Base-by-base conservation (phyloP, 1,140 invertebrate genomes). In the Drosophila trapezifrons region DNA sequence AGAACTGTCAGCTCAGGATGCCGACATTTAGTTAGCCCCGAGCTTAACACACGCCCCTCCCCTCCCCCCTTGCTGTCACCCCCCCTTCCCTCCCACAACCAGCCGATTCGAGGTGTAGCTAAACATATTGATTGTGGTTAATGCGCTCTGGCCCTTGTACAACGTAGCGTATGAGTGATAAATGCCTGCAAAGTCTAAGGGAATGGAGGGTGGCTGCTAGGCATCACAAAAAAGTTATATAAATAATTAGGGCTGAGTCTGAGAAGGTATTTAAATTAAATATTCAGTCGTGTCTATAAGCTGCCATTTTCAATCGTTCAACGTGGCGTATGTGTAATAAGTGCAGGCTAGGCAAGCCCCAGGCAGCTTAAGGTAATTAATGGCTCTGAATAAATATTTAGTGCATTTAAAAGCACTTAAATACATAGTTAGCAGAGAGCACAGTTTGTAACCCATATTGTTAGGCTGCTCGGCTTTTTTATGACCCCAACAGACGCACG, bases 151-250 rank as follows among this genome's bases (percentile, higher is more conserved):
- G 22, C 25, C 40, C 35, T 6, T 9, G 59, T 25, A 40, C 73
- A 59, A 80, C 65, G 57, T 64, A 49, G 77, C 81, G 66, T 85
- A 80, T 85, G 78, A 22, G 72, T 59, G 56, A 80, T 80, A 76
- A 57, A 65, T 55, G 32, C 42, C 37, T 42, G 29, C 18, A 32
- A 37, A 17, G 18, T 9, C 15, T 17, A 15, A 32, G 29, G 18
- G 15, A 38, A 43, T 32, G 17, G 52, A 15, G 13, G 17, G 13
- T 45, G 18, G 10, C 22, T 20, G 25, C 22, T 15, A 7, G 8
- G 7, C 2, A 32, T 15, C 7, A 3, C 13, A 0, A 32, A 18
- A 12, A 51, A 20, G 13, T 9, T 52, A 2, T 15, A 17, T 3
- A 29, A 32, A 49, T 17, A 8, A 12, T 17, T 17, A 12, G 12